Evolutionary conservation across 2,888 invertebrate genomes (phyloP).

Genomic region (Apamea epomidion): DNA sequence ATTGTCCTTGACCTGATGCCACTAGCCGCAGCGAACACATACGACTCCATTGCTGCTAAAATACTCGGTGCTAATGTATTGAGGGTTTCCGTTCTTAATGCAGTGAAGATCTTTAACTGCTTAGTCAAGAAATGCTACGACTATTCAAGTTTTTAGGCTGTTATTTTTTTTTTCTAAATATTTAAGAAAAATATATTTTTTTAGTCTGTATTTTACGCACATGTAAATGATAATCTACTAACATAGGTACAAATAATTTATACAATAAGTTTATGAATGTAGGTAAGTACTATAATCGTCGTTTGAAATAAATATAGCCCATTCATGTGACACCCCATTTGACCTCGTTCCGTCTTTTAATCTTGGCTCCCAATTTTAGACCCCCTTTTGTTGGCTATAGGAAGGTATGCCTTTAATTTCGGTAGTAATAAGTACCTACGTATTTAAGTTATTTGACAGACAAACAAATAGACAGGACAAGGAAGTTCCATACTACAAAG

Average conservation of each 20-base stretch:
- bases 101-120: conserved; percentile 34
- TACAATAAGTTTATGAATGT: not conserved
- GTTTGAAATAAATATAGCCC: conserved; percentile 16
- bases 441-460: not conserved
- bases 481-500: not conserved
- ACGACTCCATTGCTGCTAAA: conserved; percentile 58
- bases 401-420: conserved; percentile 2
- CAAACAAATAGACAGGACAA: not conserved
- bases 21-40: conserved; percentile 75
- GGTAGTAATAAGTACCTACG: not conserved
- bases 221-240: not conserved
- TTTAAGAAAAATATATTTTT: not conserved
- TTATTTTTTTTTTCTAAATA: not conserved
- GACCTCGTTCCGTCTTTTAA: conserved; percentile 35
- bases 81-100: conserved; percentile 24
- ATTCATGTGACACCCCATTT: conserved; percentile 38
- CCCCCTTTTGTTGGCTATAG: conserved; percentile 8
- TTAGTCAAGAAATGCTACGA: not conserved
- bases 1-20: conserved; percentile 82
- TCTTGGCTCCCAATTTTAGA: conserved; percentile 22
- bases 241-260: not conserved
- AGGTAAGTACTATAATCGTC: too few species aligned
- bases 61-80: conserved; percentile 44
- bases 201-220: not conserved
- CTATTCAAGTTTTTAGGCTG: not conserved